These are phyloP conservation scores for Cryptocephalus primarius DNA, from an alignment of 2,888 invertebrate species.

Conservation along the genomic window DNA sequence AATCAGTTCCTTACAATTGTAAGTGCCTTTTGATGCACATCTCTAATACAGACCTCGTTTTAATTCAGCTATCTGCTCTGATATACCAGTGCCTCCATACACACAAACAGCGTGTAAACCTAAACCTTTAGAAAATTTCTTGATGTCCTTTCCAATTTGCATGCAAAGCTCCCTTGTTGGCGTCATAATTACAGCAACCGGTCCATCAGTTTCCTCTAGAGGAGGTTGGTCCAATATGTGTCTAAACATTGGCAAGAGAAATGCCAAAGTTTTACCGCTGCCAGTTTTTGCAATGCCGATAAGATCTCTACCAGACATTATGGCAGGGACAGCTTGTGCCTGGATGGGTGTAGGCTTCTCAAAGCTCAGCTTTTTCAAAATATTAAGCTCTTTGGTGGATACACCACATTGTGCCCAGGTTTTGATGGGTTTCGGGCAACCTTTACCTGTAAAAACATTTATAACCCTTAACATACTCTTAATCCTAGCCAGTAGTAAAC, in stretches of 20 bases:
- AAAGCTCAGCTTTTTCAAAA: conserved; percentile 79
- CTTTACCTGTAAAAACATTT: conserved; percentile 45
- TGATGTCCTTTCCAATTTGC: conserved; percentile 96
- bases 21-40: too few species aligned
- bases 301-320: conserved; percentile 93
- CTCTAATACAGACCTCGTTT: conserved; percentile 52
- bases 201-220: conserved; percentile 94
- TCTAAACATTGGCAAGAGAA: conserved; percentile 93
- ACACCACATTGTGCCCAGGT: conserved; percentile 99
- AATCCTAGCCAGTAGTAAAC: too few species aligned
- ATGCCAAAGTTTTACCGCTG: conserved; percentile 96
- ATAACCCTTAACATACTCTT: neutral
- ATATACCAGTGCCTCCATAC: conserved; percentile 96
- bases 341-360: conserved; percentile 99
- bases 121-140: conserved; percentile 83
- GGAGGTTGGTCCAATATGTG: conserved; percentile 92
- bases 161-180: conserved; percentile 97
- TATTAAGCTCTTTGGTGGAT: conserved; percentile 88
- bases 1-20: too few species aligned
- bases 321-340: conserved; percentile 92
- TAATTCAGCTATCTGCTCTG: conserved; percentile 86
- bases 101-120: conserved; percentile 87
- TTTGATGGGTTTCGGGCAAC: conserved; percentile 90
- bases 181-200: conserved; percentile 94
- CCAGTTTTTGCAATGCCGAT: conserved; percentile 98